A percentile compares a stretch with the other conserved stretches of the same genome.
Conservation (phyloP, 2,888 invertebrate species). For the Parapristionchus giblindavisi region DNA sequence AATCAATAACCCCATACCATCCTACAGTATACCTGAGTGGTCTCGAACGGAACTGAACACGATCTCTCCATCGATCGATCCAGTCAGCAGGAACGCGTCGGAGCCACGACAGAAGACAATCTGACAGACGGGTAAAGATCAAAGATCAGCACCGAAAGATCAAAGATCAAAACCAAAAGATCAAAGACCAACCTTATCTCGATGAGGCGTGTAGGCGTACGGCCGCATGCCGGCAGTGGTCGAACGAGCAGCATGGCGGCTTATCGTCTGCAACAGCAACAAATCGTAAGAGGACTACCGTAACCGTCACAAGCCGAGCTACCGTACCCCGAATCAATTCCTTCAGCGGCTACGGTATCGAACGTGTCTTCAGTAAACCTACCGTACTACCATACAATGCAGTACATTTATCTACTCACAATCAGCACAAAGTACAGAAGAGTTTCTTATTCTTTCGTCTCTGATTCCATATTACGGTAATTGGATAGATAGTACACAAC, state of each 20-base stretch:
- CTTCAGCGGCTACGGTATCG: no score
- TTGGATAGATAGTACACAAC: not conserved
- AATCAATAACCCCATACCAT: not conserved
- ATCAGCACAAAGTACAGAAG: no score
- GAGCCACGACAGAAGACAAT: constrained; percentile 5
- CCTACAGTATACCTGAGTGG: not conserved
- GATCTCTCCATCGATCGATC: constrained; percentile 26
- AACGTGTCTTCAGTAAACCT: no score
- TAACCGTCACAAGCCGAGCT: no score
- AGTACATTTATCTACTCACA: no score
- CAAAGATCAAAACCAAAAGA: not conserved
- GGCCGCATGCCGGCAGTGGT: not conserved
- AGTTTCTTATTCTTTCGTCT: no score
- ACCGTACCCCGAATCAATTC: no score
- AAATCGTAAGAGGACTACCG: no score
- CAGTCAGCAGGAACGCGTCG: constrained; percentile 14
- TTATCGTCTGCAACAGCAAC: constrained; percentile 4
- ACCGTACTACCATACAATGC: no score
- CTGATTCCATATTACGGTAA: not conserved
- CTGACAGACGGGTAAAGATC: not conserved
- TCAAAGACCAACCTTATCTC: constrained; percentile 1
- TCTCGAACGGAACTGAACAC: no score
- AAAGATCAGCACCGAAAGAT: not conserved
- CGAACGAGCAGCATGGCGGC: not conserved
- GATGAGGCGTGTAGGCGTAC: constrained; percentile 5